Evolutionary conservation across 2,113 vertebrate species (phyloP), one percentile per base, ranked within the genome.

Genomic region (Lampris incognitus): DNA sequence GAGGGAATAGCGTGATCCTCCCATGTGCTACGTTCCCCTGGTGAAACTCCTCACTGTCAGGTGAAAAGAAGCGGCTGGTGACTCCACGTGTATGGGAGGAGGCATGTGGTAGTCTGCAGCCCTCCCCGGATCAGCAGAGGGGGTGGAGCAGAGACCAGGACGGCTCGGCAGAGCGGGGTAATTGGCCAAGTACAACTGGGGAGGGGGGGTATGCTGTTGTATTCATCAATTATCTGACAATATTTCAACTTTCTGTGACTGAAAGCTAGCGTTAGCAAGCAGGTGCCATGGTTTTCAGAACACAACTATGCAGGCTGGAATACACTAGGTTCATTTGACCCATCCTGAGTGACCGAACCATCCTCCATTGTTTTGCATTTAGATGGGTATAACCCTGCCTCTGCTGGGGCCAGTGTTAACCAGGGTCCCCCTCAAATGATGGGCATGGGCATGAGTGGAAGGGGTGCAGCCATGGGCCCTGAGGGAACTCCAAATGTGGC

Each of bases 321-420:
- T 50, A 11, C 44, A 0, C 1, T 38, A 9, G 13, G 69, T 52
- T 11, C 36, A 49, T 52, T 70, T 6, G 62, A 8, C 8, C 11
- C 13, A 38, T 36, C 71, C 52, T 10, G 0, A 56, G 54, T 85
- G 52, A 76, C 82, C 69, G 71, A 84, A 62, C 60, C n/a, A 68
- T 81, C 60, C 84, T 89, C 39, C 93, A 92, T 96, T 98, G 96
- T 97, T 95, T 97, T 97, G 93, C 95, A 37, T 85, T 52, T 97
- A 99, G 98, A 99, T 96, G 95, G 96, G 88, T 99, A 95, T 97
- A 99, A 96, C 95, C 96, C 95, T 95, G 96, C 94, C 90, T 73
- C 92, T 66, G 95, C 95, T 85, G 91, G 89, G 75, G 94, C 97
- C 95, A 93, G 92, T 94, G 95, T 89, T 94, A 98, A 94, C 96